These are phyloP conservation scores for Lithobates sylvaticus DNA, from an alignment of 2,797 vertebrate genomes.

Conservation along the genomic window DNA sequence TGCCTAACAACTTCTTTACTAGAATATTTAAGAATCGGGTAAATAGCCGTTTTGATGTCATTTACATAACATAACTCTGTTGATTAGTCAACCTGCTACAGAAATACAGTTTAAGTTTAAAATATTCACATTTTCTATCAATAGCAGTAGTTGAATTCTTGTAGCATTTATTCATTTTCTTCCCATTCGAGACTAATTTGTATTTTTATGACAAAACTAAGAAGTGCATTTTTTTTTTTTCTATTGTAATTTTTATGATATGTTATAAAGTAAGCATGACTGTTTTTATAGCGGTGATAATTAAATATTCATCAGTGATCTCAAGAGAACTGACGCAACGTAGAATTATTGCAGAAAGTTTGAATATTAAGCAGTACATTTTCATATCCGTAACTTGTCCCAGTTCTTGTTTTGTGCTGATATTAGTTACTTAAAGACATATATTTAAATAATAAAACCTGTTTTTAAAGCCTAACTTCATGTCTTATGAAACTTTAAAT, in stretches of 20 bases:
- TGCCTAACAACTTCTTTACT: background rate
- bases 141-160: constrained; percentile 22
- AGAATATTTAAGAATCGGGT: background rate
- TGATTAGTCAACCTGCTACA: constrained; percentile 38
- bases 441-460: too few species aligned
- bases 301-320: constrained; percentile 39
- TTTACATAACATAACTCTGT: constrained; percentile 26
- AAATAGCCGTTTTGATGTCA: constrained; percentile 20
- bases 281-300: constrained; percentile 35
- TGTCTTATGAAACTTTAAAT: too few species aligned
- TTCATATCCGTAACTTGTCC: background rate
- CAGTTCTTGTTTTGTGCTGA: constrained; percentile 4
- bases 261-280: constrained; percentile 34
- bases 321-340: constrained; percentile 12
- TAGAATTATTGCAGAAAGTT: constrained; percentile 14
- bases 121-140: background rate
- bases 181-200: constrained; percentile 37
- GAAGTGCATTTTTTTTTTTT: background rate
- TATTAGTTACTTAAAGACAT: background rate
- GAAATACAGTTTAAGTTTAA: background rate
- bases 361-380: constrained; percentile 25
- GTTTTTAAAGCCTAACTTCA: too few species aligned
- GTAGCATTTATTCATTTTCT: constrained; percentile 43
- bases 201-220: constrained; percentile 18
- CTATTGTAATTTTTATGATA: constrained; percentile 29